These are phyloP conservation scores for Pantherophis guttatus DNA, from an alignment of 2,113 vertebrate genomes.

Conservation along the genomic window DNA sequence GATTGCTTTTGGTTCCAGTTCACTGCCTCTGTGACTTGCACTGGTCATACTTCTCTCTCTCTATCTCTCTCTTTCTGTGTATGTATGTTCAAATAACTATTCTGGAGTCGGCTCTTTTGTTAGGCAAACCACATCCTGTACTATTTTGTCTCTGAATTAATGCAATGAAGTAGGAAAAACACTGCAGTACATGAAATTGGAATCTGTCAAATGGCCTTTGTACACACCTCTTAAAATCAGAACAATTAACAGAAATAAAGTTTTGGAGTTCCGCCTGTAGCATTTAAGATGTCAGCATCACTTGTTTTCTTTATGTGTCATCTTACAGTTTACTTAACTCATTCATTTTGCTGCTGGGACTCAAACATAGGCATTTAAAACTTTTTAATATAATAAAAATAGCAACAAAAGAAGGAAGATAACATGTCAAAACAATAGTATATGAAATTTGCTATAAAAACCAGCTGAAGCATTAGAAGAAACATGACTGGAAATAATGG, in stretches of 20 bases:
- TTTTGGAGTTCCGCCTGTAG: background rate
- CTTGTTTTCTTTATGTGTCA: background rate
- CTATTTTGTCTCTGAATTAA: background rate
- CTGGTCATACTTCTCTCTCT: background rate
- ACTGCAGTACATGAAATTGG: background rate
- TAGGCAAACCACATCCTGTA: background rate
- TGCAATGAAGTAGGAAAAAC: background rate
- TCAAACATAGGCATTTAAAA: background rate
- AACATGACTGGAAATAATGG: background rate
- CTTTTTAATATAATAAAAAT: background rate
- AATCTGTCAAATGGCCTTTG: background rate
- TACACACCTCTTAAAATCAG: constrained; percentile 19
- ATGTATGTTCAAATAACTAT: background rate
- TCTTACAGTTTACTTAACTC: background rate
- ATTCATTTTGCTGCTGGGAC: background rate
- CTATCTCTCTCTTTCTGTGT: too few species aligned
- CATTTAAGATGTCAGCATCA: constrained; percentile 23
- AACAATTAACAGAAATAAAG: background rate
- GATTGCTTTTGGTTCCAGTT: background rate
- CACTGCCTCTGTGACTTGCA: background rate
- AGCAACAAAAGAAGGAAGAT: background rate
- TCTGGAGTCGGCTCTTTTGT: background rate
- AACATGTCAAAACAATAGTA: background rate
- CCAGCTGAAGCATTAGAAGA: background rate
- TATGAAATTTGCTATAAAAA: background rate